Conservation (phyloP, 2,888 invertebrate species). For the Acleris literana region DNA sequence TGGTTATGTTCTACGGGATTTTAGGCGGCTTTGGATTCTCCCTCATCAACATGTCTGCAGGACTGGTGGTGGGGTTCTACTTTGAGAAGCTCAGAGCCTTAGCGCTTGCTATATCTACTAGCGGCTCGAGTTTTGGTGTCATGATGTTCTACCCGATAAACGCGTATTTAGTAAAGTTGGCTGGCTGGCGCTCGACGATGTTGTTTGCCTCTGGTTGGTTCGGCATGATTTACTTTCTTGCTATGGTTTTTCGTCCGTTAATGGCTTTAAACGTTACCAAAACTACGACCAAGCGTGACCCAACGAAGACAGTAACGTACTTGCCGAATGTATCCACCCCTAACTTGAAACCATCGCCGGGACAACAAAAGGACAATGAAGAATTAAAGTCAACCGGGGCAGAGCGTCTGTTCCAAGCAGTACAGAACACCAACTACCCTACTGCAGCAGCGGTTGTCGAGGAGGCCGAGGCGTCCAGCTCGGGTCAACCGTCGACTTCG, state of each 20-base stretch:
- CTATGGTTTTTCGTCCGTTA: slow-evolving; percentile 69
- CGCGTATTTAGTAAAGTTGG: slow-evolving; percentile 56
- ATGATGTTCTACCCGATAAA: slow-evolving; percentile 67
- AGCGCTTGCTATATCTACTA: slow-evolving; percentile 62
- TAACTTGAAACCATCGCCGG: slow-evolving; percentile 45
- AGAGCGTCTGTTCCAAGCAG: slow-evolving; percentile 57
- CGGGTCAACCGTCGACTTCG: background rate
- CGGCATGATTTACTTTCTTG: slow-evolving; percentile 62
- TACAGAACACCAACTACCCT: slow-evolving; percentile 59
- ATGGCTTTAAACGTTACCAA: slow-evolving; percentile 64
- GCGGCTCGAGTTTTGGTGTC: slow-evolving; percentile 71
- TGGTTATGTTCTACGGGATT: slow-evolving; percentile 65
- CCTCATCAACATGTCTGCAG: slow-evolving; percentile 64
- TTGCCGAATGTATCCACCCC: slow-evolving; percentile 57
- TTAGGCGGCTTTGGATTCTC: slow-evolving; percentile 67
- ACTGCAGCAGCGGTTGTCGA: slow-evolving; percentile 67
- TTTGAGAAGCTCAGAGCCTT: slow-evolving; percentile 69
- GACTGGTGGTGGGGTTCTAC: slow-evolving; percentile 75
- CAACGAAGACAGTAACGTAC: slow-evolving; percentile 69
- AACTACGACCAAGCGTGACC: slow-evolving; percentile 55
- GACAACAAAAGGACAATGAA: slow-evolving; percentile 44
- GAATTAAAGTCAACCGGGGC: slow-evolving; percentile 50
- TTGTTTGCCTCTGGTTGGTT: slow-evolving; percentile 68
- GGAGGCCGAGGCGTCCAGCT: background rate
- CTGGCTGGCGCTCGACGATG: slow-evolving; percentile 68